Base-by-base conservation (phyloP, 2,797 vertebrate species). In the Thalassophryne amazonica region DNA sequence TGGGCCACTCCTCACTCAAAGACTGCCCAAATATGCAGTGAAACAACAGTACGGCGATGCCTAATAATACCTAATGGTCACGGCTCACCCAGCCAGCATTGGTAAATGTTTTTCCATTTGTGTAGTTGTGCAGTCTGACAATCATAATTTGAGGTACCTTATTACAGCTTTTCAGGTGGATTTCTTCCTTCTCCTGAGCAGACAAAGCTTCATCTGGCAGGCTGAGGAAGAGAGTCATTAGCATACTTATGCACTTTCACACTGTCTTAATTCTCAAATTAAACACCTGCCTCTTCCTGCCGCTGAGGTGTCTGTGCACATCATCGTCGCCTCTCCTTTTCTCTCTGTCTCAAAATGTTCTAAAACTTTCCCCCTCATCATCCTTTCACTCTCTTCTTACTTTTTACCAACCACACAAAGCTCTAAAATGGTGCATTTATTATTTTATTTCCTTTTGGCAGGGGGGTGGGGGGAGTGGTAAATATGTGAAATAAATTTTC, bases 231-330 rank as follows among this genome's bases (percentile, higher is more conserved):
- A 34, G 49, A 35, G 30, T 61, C 65, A 83, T 89, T 86, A 85
- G 75, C 86, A 82, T 80, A 71, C 71, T 85, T 76, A 85, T 74
- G 78, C 86, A 89, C 80, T 77, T 88, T 86, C 86, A 81, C 86
- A 86, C 84, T 30, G 49, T 77, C 84, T 86, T 85, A 80, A 84
- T 86, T 83, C 80, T 69, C 67, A 88, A 85, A 89, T 89, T 54
- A 87, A 88, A 88, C 85, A 87, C 83, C 87, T 89, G 84, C 71
- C 69, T 83, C 34, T 2, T 69, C 64, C 50, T 60, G 17, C 53
- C 11, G n/a, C 66, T 45, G 55, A 82, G 64, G 73, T 84, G 76
- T 84, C 73, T 79, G 49, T 27, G 51, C 48, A 27, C 48, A 46
- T 10, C 15, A 1, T 23, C 32, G 29, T 23, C 13, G 12, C 29